phyloP scores from a whole-genome alignment of 1,140 invertebrate genomes.

The Macrobrachium nipponense region DNA sequence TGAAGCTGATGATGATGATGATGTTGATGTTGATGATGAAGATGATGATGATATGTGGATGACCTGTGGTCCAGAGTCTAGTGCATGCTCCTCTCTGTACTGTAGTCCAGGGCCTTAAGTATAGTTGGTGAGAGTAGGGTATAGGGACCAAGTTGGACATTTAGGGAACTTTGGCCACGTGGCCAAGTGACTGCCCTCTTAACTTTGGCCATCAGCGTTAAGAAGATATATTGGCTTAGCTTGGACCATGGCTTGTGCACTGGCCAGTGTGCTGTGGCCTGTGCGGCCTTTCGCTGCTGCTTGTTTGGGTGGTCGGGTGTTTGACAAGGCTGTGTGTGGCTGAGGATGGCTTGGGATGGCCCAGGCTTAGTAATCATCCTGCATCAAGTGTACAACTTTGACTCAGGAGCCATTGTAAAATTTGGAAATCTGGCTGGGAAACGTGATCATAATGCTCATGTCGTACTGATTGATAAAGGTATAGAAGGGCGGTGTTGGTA shows the following conservation, averaged over 20 bases:
- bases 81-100: constrained; percentile 54
- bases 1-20: not conserved
- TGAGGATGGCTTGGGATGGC: constrained; percentile 44
- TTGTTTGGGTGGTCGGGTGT: constrained; percentile 45
- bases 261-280: constrained; percentile 41
- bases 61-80: constrained; percentile 39
- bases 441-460: constrained; percentile 39
- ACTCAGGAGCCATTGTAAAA: constrained; percentile 33
- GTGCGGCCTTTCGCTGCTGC: constrained; percentile 41
- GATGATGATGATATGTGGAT: not conserved
- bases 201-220: constrained; percentile 16
- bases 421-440: constrained; percentile 33
- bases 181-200: constrained; percentile 40
- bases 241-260: constrained; percentile 41
- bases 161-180: constrained; percentile 33
- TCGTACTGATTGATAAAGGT: constrained; percentile 31
- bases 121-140: constrained; percentile 40
- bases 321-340: constrained; percentile 29
- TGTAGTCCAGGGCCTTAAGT: constrained; percentile 49
- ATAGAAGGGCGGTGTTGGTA: constrained; percentile 44
- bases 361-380: constrained; percentile 24
- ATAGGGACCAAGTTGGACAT: constrained; percentile 38
- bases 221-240: constrained; percentile 46
- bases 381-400: constrained; percentile 44
- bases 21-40: too few species aligned